Evolutionary conservation across 2,888 invertebrate species (phyloP).

Genomic region (Plagodis dolabraria): DNA sequence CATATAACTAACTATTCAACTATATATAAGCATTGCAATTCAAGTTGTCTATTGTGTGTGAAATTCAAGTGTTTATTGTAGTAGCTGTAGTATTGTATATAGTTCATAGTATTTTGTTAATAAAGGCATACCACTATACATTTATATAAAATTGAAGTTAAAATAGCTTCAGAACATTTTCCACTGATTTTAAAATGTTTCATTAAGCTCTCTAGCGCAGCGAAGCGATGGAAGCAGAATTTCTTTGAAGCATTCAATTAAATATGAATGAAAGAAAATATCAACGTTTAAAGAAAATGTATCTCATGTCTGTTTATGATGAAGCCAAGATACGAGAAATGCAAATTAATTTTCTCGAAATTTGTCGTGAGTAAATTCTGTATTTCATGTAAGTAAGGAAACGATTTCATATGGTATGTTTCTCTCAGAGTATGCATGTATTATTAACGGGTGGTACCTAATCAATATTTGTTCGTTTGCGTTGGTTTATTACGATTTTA

Average conservation of each 20-base stretch:
- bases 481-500: not conserved
- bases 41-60: too few relatives aligned
- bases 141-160: too few relatives aligned
- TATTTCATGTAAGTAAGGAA: conserved; percentile 27
- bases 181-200: too few relatives aligned
- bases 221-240: conserved; percentile 21
- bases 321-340: conserved; percentile 28
- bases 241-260: conserved; percentile 42
- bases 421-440: conserved; percentile 12
- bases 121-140: too few relatives aligned
- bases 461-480: not conserved
- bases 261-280: conserved; percentile 46
- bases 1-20: too few relatives aligned
- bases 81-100: too few relatives aligned
- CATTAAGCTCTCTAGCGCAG: too few relatives aligned
- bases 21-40: too few relatives aligned
- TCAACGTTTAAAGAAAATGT: conserved; percentile 40
- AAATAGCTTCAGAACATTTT: too few relatives aligned
- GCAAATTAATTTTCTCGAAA: conserved; percentile 38
- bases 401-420: conserved; percentile 2
- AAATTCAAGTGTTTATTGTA: too few relatives aligned
- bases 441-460: conserved; percentile 1
- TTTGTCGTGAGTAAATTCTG: conserved; percentile 21
- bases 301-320: conserved; percentile 36
- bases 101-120: too few relatives aligned